phyloP scores from a whole-genome alignment of 2,113 vertebrate genomes.

The Myanophis thanlyinensis region DNA sequence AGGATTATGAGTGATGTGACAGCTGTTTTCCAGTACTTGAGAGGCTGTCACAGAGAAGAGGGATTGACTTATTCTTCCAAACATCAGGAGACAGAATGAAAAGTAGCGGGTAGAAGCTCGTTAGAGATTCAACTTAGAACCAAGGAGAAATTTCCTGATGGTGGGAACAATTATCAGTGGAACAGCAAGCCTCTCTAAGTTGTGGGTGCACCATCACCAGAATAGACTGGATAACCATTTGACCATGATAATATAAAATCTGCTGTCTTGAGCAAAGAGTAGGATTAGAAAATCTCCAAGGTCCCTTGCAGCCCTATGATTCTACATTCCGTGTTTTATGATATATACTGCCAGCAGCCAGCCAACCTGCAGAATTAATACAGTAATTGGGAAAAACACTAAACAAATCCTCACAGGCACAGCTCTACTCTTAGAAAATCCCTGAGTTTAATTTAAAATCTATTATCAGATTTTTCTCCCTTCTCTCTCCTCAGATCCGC shows the following conservation, averaged over 20 bases:
- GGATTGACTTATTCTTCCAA: not conserved
- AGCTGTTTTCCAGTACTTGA: not conserved
- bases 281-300: not conserved
- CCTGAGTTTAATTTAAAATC: not conserved
- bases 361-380: not conserved
- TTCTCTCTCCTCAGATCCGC: not conserved
- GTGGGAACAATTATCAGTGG: not conserved
- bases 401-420: not conserved
- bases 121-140: not conserved
- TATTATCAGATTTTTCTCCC: not conserved
- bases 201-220: not conserved
- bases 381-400: not conserved
- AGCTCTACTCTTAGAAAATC: not conserved
- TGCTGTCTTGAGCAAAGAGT: not conserved
- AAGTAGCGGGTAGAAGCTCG: not conserved
- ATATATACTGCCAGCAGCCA: not conserved
- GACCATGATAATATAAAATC: not conserved
- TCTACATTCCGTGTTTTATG: not conserved
- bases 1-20: not conserved
- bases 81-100: not conserved
- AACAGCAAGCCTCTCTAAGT: not conserved
- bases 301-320: not conserved
- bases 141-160: not conserved
- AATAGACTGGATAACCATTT: not conserved
- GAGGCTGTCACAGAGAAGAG: not conserved